These are phyloP conservation scores for Microplitis mediator DNA, from an alignment of 1,140 invertebrate species.

Conservation along the genomic window DNA sequence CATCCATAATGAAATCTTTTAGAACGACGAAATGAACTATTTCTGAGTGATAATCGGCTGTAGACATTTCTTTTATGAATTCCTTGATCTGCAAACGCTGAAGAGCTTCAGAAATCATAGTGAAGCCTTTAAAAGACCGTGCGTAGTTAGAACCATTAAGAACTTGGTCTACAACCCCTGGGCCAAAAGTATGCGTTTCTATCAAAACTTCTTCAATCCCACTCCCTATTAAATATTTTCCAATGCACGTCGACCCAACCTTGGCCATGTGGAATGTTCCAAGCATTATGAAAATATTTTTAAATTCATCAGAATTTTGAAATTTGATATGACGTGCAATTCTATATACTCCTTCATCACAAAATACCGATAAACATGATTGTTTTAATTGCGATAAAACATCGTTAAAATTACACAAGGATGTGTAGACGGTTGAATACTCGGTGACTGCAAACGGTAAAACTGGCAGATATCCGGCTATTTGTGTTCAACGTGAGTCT, in stretches of 20 bases:
- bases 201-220: conserved; percentile 25
- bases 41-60: conserved; percentile 4
- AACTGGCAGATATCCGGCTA: conserved; percentile 6
- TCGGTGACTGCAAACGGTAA: conserved; percentile 4
- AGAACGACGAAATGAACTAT: not conserved
- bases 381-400: conserved; percentile 1
- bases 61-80: conserved; percentile 4
- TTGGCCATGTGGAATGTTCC: conserved; percentile 26
- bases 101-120: conserved; percentile 17
- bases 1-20: not conserved
- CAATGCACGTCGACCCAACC: conserved; percentile 24
- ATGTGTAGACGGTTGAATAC: conserved; percentile 9
- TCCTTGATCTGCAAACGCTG: conserved; percentile 17
- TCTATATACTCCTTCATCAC: conserved; percentile 7
- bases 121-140: conserved; percentile 22
- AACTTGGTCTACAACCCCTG: conserved; percentile 20
- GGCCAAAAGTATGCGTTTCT: conserved; percentile 22
- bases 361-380: conserved; percentile 4
- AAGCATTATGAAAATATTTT: conserved; percentile 22
- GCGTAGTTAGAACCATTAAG: conserved; percentile 23
- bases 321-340: conserved; percentile 11
- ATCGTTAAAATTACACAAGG: conserved; percentile 11
- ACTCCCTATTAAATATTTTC: conserved; percentile 28
- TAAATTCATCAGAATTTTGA: conserved; percentile 3
- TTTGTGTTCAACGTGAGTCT: not conserved